Evolutionary conservation across 2,888 invertebrate species (phyloP).

Genomic region (Lomographa bimaculata): DNA sequence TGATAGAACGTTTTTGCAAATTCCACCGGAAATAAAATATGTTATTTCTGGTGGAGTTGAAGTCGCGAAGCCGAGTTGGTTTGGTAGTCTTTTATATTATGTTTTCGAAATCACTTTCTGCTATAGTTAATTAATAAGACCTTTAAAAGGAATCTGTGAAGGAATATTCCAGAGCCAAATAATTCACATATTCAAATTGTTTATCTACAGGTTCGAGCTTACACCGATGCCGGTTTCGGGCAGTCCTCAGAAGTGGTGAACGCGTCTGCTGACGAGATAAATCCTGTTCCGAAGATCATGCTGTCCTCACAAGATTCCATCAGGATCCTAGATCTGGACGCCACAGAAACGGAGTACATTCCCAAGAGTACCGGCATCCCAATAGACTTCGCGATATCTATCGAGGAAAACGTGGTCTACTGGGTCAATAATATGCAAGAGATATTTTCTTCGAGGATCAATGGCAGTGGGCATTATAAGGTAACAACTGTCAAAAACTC

Average conservation of each 20-base stretch:
- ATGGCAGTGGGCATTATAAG: constrained; percentile 78
- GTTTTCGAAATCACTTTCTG: no score
- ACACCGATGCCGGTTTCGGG: constrained; percentile 91
- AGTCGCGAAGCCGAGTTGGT: no score
- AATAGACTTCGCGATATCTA: constrained; percentile 86
- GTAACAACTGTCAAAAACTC: no score
- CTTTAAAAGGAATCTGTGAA: no score
- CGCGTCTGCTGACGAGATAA: constrained; percentile 85
- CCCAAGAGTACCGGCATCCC: constrained; percentile 87
- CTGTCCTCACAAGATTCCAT: constrained; percentile 89
- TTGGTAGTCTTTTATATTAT: no score
- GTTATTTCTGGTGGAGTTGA: no score
- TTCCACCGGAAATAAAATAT: no score
- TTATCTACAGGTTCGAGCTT: constrained; percentile 88
- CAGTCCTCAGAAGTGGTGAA: constrained; percentile 86
- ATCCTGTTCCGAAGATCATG: constrained; percentile 91
- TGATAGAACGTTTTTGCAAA: no score
- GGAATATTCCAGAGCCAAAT: no score
- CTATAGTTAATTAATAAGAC: no score
- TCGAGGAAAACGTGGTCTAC: constrained; percentile 88
- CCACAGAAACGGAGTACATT: constrained; percentile 83
- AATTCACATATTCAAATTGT: no score
- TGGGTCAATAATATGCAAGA: constrained; percentile 93
- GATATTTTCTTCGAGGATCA: constrained; percentile 85
- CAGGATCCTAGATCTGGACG: constrained; percentile 90